phyloP scores from a whole-genome alignment of 2,797 vertebrate species.

The Acanthurus leucopareius region DNA sequence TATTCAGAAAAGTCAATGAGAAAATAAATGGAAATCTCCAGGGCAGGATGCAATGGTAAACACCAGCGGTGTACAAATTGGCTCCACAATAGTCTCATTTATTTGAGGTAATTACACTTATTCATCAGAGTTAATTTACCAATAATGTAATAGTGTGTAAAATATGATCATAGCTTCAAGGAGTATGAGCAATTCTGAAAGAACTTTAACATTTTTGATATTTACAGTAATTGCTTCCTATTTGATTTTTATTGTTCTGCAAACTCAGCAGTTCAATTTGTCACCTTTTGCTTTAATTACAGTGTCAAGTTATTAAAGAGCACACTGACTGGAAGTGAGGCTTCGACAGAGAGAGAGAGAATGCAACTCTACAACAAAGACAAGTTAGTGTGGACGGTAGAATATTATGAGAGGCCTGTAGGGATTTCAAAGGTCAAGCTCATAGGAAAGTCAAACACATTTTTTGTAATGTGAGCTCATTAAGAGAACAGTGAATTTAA shows the following conservation, averaged over 20 bases:
- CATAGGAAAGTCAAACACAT: slow-evolving; percentile 30
- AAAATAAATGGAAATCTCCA: not conserved
- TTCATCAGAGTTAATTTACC: slow-evolving; percentile 25
- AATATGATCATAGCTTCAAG: slow-evolving; percentile 7
- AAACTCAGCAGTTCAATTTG: not conserved
- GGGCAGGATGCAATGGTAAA: not conserved
- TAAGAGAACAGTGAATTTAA: slow-evolving; percentile 46
- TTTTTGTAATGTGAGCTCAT: slow-evolving; percentile 49
- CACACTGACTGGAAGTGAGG: not conserved
- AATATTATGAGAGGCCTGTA: slow-evolving; percentile 14
- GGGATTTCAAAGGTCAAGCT: slow-evolving; percentile 46
- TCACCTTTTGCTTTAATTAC: slow-evolving; percentile 21
- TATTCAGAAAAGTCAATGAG: not conserved
- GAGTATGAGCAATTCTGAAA: not conserved
- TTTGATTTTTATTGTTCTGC: slow-evolving; percentile 26
- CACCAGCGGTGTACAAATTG: not conserved
- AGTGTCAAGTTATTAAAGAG: slow-evolving; percentile 8
- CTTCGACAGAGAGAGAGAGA: not conserved
- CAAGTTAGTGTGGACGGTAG: not conserved
- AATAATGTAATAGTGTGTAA: slow-evolving; percentile 1
- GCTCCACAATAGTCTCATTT: slow-evolving; percentile 29
- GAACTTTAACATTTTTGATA: slow-evolving; percentile 8
- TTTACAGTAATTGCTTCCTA: slow-evolving; percentile 28
- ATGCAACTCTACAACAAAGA: not conserved
- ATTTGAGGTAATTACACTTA: slow-evolving; percentile 26